Evolutionary conservation across 2,797 vertebrate genomes (phyloP), one percentile per base, ranked within the genome.

Genomic region (Petrocephalus schoutedeni): DNA sequence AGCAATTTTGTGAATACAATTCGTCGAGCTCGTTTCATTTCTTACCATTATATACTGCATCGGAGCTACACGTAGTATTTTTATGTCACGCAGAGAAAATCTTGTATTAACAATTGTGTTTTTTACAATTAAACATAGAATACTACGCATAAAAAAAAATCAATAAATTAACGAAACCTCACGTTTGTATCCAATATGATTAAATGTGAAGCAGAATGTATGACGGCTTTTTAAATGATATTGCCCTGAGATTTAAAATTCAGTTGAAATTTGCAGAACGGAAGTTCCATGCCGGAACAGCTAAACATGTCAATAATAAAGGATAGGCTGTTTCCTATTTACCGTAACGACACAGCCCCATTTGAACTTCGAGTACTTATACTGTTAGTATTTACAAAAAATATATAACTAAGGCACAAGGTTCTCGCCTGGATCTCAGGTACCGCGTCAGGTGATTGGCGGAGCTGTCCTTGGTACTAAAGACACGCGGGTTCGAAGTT

Each of bases 391-490:
- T 49, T 80, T n/a, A 49, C 41, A 32, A 36, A 36, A 71, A 7
- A 5, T 16, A 5, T 6, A 49, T 80, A 49, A 80, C 19, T 80
- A 80, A 80, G 9, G 74, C 16, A 80, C 41, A 80, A 49, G 74
- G 2, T n/a, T 77, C 2, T 74, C 14, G 2, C 45, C 19, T 45
- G 41, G 10, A n/a, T 49, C 49, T 41, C 41, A 49, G 74, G 74
- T 80, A 49, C 8, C 7, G n/a, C 74, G 45, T 41, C 41, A 71
- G 67, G 67, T 71, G 67, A 71, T 36, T 71, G 36, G 19, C 41
- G 74, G 74, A 80, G 74, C 74, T 80, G 41, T 80, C 74, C 74
- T 80, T 80, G 74, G 74, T 80, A 49, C 74, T 49, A 80, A 8
- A n/a, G 41, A 9, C 41, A n/a, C 19, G 7, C 74, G 49, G 49